phyloP scores from a whole-genome alignment of 2,888 invertebrate species.

The Epistrophella euchroma region DNA sequence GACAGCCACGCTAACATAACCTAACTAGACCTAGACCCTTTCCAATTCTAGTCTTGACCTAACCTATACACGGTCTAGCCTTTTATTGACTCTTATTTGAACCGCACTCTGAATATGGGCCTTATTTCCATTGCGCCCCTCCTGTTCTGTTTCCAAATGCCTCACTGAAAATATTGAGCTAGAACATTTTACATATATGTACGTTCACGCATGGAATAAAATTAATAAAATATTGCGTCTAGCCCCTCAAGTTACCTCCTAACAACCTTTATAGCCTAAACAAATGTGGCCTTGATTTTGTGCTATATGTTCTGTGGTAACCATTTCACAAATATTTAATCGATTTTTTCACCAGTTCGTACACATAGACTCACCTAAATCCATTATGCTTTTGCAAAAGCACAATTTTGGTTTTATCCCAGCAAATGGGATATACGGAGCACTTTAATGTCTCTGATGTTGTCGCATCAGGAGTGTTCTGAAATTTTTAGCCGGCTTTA shows the following conservation, averaged over 20 bases:
- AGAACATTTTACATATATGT: constrained; percentile 3
- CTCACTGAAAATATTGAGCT: neutral
- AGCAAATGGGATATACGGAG: neutral
- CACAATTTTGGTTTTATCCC: constrained; percentile 45
- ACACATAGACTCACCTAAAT: neutral
- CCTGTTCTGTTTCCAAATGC: neutral
- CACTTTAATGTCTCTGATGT: constrained; percentile 54
- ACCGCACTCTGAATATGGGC: neutral
- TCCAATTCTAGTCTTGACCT: too few species aligned
- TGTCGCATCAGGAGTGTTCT: constrained; percentile 52
- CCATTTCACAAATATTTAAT: constrained; percentile 30
- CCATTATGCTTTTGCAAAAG: constrained; percentile 10
- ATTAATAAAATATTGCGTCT: constrained; percentile 16
- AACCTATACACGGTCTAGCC: too few species aligned
- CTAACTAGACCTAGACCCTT: too few species aligned
- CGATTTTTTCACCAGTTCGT: constrained; percentile 28
- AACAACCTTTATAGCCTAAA: neutral
- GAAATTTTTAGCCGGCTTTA: constrained; percentile 56
- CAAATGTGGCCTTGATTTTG: constrained; percentile 18
- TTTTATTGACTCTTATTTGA: too few species aligned
- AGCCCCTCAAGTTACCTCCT: neutral
- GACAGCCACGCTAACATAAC: too few species aligned
- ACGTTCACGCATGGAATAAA: neutral
- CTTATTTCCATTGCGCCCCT: neutral
- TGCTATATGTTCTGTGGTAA: neutral